Base-by-base conservation (phyloP, 1,140 invertebrate species). In the Drosophila lacteicornis region DNA sequence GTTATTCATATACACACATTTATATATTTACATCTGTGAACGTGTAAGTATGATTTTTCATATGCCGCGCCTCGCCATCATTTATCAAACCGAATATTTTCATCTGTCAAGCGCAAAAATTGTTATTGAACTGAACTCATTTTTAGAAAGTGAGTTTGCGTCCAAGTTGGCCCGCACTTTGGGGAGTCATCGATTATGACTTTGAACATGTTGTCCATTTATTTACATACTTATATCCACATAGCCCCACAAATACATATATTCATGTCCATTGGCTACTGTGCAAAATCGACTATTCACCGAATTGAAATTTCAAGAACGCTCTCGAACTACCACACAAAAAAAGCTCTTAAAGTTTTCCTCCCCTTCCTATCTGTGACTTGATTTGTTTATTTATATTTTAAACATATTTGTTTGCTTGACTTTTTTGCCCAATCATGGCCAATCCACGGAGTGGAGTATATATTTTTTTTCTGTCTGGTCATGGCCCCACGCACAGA, bases 381-480 rank as follows among this genome's bases (percentile, higher is more conserved):
- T 68, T 67, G 71, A 85, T 79, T 91, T 90, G 79, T 91, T 91
- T 91, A 90, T 90, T 86, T 90, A 77, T 74, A 73, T 74, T 74
- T 74, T 74, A 50, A 73, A 73, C 55, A 74, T 71, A 60, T 73
- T 73, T 73, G 69, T 90, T 62, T 77, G 66, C 53, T 22, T 51
- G 59, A 75, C 42, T 78, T 83, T 84, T 85, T 67, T 80, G 85
- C 82, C 68, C 82, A 82, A 90, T 90, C 85, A 90, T 68, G 81
- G 85, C 81, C 82, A 75, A 65, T 71, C 67, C 67, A 71, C 22
- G 33, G 38, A 22, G 42, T 57, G 65, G 33, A 40, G 61, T 50
- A 53, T 38, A 69, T 56, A 12, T 13, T 43, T 38, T 53, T 40
- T 67, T 82, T 88, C 13, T 87, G 84, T 55, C 69, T 42, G 59